A percentile compares a stretch with the other conserved stretches of the same genome.
Conservation (phyloP, 1,140 invertebrate genomes). For the Cydia splendana region DNA sequence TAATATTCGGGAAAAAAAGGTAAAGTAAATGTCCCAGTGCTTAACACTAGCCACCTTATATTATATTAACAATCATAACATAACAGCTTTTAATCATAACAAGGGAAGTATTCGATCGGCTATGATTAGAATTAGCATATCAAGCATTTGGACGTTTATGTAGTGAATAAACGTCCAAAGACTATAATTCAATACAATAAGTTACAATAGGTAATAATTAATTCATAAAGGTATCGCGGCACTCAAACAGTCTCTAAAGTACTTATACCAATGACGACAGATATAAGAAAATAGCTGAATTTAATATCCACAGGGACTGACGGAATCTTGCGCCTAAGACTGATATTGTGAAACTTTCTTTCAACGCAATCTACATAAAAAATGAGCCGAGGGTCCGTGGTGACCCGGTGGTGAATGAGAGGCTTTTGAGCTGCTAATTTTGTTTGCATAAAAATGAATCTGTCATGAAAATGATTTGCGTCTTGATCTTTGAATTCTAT, state of each 20-base stretch:
- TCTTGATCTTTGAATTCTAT: conserved; percentile 42
- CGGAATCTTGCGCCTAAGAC: conserved; percentile 56
- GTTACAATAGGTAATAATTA: too few species aligned
- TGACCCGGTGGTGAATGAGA: conserved; percentile 67
- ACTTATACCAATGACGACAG: conserved; percentile 46
- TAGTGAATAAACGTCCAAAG: too few species aligned
- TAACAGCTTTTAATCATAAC: too few species aligned
- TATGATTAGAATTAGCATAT: too few species aligned
- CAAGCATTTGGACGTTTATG: too few species aligned
- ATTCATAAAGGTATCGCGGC: conserved; percentile 26
- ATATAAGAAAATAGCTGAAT: conserved; percentile 53
- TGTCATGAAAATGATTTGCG: conserved; percentile 61
- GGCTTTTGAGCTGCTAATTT: conserved; percentile 72
- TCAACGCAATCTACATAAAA: conserved; percentile 76
- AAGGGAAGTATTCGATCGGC: too few species aligned
- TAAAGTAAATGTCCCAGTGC: too few species aligned
- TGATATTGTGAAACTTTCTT: conserved; percentile 76
- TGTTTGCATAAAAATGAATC: conserved; percentile 69
- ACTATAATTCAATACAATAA: too few species aligned
- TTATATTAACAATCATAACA: too few species aligned
- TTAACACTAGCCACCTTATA: too few species aligned
- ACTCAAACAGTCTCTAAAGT: conserved; percentile 45
- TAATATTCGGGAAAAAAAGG: too few species aligned
- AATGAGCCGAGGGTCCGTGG: conserved; percentile 67
- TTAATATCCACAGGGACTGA: conserved; percentile 53